Conservation (phyloP, 2,797 vertebrate species). For the Coracias cyanogaster region DNA sequence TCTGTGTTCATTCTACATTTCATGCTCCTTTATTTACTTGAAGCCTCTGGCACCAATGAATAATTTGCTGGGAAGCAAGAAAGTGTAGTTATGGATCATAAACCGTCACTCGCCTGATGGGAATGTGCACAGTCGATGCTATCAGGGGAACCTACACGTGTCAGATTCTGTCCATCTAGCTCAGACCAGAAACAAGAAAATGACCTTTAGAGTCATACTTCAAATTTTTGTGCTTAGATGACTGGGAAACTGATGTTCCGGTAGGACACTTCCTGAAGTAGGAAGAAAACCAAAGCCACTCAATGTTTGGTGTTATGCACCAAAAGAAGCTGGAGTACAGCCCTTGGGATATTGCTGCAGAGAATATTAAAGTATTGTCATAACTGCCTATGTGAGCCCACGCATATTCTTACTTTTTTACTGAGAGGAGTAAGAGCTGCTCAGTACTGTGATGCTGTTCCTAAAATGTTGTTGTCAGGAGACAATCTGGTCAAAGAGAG, state of each 20-base stretch:
- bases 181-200: slow-evolving; percentile 31
- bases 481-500: background rate
- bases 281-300: background rate
- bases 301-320: background rate
- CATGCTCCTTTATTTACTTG: slow-evolving; percentile 14
- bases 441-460: background rate
- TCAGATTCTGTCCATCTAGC: slow-evolving; percentile 7
- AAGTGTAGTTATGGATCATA: slow-evolving; percentile 32
- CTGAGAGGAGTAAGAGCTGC: background rate
- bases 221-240: background rate
- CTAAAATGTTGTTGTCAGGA: background rate
- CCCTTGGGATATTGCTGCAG: background rate
- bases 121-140: background rate
- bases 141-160: slow-evolving; percentile 3
- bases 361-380: background rate
- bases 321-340: background rate
- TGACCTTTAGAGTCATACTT: background rate
- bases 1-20: background rate
- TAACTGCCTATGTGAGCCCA: background rate
- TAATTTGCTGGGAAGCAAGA: slow-evolving; percentile 6
- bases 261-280: background rate
- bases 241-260: background rate
- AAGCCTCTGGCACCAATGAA: slow-evolving; percentile 30
- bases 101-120: slow-evolving; percentile 21
- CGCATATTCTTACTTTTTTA: background rate